Base-by-base conservation (phyloP, 2,113 vertebrate genomes). In the Sylvilagus bachmani region DNA sequence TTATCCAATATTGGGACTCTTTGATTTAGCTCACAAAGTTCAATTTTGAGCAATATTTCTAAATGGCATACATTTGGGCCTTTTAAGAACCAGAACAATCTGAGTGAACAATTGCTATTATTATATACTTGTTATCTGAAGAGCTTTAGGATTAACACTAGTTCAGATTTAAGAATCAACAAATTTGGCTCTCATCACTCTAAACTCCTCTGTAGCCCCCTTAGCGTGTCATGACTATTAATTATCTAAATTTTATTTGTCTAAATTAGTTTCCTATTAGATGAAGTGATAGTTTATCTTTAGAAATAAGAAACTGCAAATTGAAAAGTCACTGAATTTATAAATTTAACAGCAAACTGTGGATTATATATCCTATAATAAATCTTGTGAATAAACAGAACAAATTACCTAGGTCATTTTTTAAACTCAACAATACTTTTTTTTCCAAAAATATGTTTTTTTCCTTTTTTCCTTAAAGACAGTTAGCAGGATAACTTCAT, bases 311-410 rank as follows among this genome's bases (percentile, higher is more conserved):
- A 92, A 67, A 86, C 61, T 51, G 24, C 62, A 85, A 75, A 22
- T 61, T 85, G 33, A 81, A 89, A 29, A 95, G 33, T 33, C 10
- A 73, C 33, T 75, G 31, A 79, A 87, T 29, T 55, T 89, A 88
- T 80, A 58, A 94, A 88, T 49, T 80, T 94, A 90, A 92, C 62
- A 91, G 85, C n/a, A 87, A 95, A 64, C 49, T 78, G 74, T 31
- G 27, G 21, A 83, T 67, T 90, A 81, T 36, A 89, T 51, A 94
- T 95, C 74, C 38, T 89, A 29, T 67, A 67, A 36, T 21, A 80
- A 6, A 38, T 70, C 74, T 73, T 82, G 36, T n/a, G 16, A 82
- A 86, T 69, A 82, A 74, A 79, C 19, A 36, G 61, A 74, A 75
- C 38, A 86, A 86, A 77, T 64, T n/a, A 92, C 55, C 69, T 61